phyloP scores from a whole-genome alignment of 1,140 invertebrate species.

The Tetragnatha versicolor region DNA sequence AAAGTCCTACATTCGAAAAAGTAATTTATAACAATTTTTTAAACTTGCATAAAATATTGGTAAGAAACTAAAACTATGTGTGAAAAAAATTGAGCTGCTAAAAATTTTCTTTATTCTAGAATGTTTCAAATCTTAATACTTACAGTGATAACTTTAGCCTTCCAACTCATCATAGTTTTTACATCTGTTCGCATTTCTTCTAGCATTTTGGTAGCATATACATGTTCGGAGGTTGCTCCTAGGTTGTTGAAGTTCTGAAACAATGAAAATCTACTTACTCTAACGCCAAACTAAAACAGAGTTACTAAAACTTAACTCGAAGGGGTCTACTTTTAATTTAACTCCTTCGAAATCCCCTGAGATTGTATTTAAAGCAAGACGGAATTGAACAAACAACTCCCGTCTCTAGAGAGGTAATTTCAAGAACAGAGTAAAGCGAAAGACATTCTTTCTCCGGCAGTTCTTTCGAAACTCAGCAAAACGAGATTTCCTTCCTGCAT shows the following conservation, averaged over 20 bases:
- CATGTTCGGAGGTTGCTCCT: constrained; percentile 13
- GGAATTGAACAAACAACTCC: too few relatives aligned
- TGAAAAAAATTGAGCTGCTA: neutral
- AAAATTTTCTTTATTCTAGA: neutral
- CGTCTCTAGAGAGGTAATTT: constrained; percentile 18
- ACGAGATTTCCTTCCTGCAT: constrained; percentile 7
- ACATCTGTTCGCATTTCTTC: constrained; percentile 46
- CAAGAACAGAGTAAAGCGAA: constrained; percentile 1
- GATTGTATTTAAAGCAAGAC: too few relatives aligned
- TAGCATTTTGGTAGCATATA: constrained; percentile 44
- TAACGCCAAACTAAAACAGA: neutral
- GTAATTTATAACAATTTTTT: too few relatives aligned
- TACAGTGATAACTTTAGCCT: constrained; percentile 30
- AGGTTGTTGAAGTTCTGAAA: constrained; percentile 48
- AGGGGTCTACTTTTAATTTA: neutral
- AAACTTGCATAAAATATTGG: too few relatives aligned
- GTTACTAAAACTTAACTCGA: neutral
- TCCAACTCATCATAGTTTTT: constrained; percentile 49
- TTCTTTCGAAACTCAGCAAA: too few relatives aligned
- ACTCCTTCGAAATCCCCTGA: neutral
- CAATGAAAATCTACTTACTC: neutral
- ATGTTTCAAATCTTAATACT: neutral
- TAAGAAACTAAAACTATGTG: too few relatives aligned
- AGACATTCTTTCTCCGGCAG: constrained; percentile 2
- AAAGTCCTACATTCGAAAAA: too few relatives aligned